Percentiles rank a stretch among this genome's conserved stretches.
These are phyloP conservation scores for Electrophaes corylata DNA, from an alignment of 2,888 invertebrate species.

Conservation along the genomic window DNA sequence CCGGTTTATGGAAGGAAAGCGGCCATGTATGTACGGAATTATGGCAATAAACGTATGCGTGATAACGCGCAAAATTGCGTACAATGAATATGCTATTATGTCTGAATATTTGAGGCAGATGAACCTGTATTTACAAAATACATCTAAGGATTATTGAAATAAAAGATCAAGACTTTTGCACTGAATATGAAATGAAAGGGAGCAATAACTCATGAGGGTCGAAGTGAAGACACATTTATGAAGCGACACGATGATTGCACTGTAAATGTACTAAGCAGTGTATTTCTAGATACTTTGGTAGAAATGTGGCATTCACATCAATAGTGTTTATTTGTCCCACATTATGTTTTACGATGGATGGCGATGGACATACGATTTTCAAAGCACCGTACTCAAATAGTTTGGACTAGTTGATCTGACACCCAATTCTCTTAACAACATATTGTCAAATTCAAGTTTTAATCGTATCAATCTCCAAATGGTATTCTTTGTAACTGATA, in stretches of 20 bases:
- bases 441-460: too few species aligned
- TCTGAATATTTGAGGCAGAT: constrained; percentile 17
- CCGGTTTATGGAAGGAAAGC: constrained; percentile 49
- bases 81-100: constrained; percentile 24
- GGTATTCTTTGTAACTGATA: too few species aligned
- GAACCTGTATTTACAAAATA: constrained; percentile 4
- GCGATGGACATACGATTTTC: too few species aligned
- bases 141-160: constrained; percentile 2
- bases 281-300: neutral
- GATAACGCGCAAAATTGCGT: constrained; percentile 40
- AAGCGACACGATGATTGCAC: constrained; percentile 8
- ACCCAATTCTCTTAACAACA: too few species aligned
- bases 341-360: too few species aligned
- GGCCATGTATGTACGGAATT: constrained; percentile 45
- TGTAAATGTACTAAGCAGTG: neutral
- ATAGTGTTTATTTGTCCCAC: too few species aligned
- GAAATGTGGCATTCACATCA: too few species aligned
- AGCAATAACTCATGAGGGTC: neutral
- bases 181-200: constrained; percentile 1
- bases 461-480: too few species aligned
- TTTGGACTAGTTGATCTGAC: too few species aligned
- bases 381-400: too few species aligned
- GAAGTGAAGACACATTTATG: neutral
- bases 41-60: constrained; percentile 45
- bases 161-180: neutral